Evolutionary conservation across 2,888 invertebrate genomes (phyloP), one percentile per base, ranked within the genome.

Genomic region (Rhingia rostrata): DNA sequence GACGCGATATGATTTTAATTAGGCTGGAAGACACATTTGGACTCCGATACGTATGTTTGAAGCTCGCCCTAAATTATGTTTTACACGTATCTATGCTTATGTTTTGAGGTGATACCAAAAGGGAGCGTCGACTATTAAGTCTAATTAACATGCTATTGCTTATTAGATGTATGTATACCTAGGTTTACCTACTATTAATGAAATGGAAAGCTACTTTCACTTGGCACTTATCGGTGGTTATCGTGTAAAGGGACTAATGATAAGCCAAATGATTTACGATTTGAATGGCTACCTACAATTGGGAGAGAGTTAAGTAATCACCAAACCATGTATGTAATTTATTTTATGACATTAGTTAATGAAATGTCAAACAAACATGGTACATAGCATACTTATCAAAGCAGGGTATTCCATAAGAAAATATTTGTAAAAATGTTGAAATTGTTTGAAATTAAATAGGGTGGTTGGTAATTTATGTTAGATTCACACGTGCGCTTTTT

Each of bases 131-230:
- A 41, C 49, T 32, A 54, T 69, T 69, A 60, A n/a, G 53, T 32
- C 56, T 37, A 56, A 70, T 78, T 78, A 78, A 7, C 63, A 54
- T 69, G 12, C 32, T 43, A n/a, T 12, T 58, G 41, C 33, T 47
- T 66, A 53, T 58, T 37, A 69, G 4, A 22, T 22, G 6, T 10
- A 14, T 32, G 45, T 43, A 10, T 6, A 14, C 4, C 12, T 51
- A 14, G 5, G 45, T 22, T 9, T 14, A 41, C 10, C 35, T 51
- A 4, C n/a, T 47, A 30, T 49, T 35, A 47, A 32, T 2, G 67
- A 69, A 69, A 77, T 69, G 69, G 69, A 70, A 61, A 77, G 77
- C 32, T 63, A 70, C 63, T 78, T 78, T 78, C 77, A 63, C 69
- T 69, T 56, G 47, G 14, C 74, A 54, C 64, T 56, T 37, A 22